Base-by-base conservation (phyloP, 2,113 vertebrate species). In the Pycnonotus jocosus region DNA sequence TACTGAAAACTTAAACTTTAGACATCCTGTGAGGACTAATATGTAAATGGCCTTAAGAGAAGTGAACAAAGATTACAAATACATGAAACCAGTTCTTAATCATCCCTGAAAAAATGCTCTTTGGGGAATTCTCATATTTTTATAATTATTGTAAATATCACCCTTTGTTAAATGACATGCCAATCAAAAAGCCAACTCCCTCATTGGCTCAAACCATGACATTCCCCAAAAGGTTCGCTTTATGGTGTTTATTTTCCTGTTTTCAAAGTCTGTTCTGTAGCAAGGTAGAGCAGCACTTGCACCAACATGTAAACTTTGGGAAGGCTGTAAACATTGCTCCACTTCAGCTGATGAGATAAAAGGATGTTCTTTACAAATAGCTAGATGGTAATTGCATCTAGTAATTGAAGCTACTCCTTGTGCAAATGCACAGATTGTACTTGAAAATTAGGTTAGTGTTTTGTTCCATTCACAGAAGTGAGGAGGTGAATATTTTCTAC, bases 331-430 rank as follows among this genome's bases (percentile, higher is more conserved):
- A 58, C 28, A 48, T 90, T 71, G 42, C 72, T 86, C 53, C 65
- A 62, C 21, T 78, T 92, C 57, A 91, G 40, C 44, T 83, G 81
- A 54, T 85, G 73, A 94, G 73, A 87, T 81, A 86, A 92, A 93
- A 73, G 40, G n/a, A 64, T 1, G 8, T 56, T 24, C 64, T 91
- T 91, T 89, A 51, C 61, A 82, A 89, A 85, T 37, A 89, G 17
- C 50, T 72, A 53, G 33, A 64, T 57, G 37, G 33, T 62, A 69
- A 45, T 38, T 20, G 15, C 25, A 35, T 45, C 42, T 33, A 42
- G 28, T 61, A 77, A 48, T 53, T 74, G 78, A 93, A 95, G 69
- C 23, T 91, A 15, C 42, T 62, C 8, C 42, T 74, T 87, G 58
- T 84, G 54, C 15, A 91, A 82, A 38, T 62, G 30, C 57, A 66